These are phyloP conservation scores for Zaprionus tsacasi DNA, from an alignment of 1,140 invertebrate genomes.

Conservation along the genomic window DNA sequence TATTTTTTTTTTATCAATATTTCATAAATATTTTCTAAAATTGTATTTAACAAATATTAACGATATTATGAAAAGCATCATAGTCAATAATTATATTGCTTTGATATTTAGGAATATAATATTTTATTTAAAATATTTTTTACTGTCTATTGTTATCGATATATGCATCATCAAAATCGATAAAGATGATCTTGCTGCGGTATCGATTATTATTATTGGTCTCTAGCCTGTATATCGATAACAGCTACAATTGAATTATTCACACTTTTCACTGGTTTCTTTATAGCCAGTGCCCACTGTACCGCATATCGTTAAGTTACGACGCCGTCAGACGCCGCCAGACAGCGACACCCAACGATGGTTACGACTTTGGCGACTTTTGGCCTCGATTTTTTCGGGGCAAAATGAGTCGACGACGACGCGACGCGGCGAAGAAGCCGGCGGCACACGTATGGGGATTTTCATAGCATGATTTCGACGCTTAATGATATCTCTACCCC, in stretches of 20 bases:
- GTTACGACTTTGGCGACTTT: conserved; percentile 24
- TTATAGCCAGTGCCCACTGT: neutral
- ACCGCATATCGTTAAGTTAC: conserved; percentile 17
- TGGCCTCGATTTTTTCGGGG: conserved; percentile 23
- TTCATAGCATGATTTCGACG: conserved; percentile 10
- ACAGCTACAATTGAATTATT: neutral
- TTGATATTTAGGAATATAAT: too few species aligned
- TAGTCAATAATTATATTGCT: too few species aligned
- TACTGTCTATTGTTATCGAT: neutral
- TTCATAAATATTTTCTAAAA: too few species aligned
- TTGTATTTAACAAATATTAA: too few species aligned
- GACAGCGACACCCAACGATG: neutral
- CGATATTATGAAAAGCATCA: too few species aligned
- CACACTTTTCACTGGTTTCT: neutral
- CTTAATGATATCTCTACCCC: conserved; percentile 41
- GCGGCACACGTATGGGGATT: conserved; percentile 26
- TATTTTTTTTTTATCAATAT: too few species aligned
- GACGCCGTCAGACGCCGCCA: neutral
- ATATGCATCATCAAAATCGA: neutral
- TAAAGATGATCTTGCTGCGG: neutral
- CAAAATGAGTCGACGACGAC: conserved; percentile 1
- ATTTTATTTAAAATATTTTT: too few species aligned
- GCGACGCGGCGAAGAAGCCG: neutral
- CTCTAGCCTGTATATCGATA: neutral
- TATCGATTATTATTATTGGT: neutral